Percentiles rank a stretch among this genome's conserved stretches.
Conservation (phyloP, 30 jellyfish, hydroid and myxozoan species). For the Aurelia sp. region DNA sequence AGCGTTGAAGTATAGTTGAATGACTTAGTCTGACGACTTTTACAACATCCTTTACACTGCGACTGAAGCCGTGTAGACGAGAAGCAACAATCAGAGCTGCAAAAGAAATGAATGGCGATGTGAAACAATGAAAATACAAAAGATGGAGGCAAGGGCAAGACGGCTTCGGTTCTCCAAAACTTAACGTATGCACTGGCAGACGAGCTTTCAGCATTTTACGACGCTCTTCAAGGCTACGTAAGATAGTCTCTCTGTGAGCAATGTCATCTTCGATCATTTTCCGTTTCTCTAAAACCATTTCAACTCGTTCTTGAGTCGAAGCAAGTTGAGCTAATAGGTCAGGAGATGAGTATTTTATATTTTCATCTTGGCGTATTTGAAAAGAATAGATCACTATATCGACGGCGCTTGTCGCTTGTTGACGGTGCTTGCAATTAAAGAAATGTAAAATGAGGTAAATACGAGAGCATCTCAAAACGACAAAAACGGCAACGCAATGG, state of each 20-base stretch:
- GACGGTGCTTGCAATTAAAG: too few relatives aligned
- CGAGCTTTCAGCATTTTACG: constrained; percentile 44
- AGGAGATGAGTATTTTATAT: constrained; percentile 49
- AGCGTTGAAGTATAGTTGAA: constrained; percentile 88
- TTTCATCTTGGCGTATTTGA: background rate
- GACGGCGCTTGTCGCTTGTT: too few relatives aligned
- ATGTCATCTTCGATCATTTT: constrained; percentile 72
- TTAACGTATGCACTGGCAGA: constrained; percentile 16
- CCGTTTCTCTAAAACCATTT: constrained; percentile 74
- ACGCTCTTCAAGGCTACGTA: constrained; percentile 57
- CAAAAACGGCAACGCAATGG: too few relatives aligned
- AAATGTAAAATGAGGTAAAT: too few relatives aligned
- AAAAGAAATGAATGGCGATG: too few relatives aligned
- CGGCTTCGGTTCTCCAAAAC: background rate
- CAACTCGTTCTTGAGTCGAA: constrained; percentile 85
- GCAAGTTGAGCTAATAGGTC: constrained; percentile 86
- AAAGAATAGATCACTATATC: too few relatives aligned
- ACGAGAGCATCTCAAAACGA: too few relatives aligned
- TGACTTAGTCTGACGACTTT: constrained; percentile 89
- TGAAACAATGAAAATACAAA: too few relatives aligned
- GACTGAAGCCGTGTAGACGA: constrained; percentile 88
- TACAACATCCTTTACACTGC: constrained; percentile 80
- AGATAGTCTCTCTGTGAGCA: constrained; percentile 63
- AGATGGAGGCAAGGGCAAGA: background rate
- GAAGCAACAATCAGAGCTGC: constrained; percentile 97